Evolutionary conservation across 2,797 vertebrate genomes (phyloP).

Genomic region (Crocidura indochinensis): DNA sequence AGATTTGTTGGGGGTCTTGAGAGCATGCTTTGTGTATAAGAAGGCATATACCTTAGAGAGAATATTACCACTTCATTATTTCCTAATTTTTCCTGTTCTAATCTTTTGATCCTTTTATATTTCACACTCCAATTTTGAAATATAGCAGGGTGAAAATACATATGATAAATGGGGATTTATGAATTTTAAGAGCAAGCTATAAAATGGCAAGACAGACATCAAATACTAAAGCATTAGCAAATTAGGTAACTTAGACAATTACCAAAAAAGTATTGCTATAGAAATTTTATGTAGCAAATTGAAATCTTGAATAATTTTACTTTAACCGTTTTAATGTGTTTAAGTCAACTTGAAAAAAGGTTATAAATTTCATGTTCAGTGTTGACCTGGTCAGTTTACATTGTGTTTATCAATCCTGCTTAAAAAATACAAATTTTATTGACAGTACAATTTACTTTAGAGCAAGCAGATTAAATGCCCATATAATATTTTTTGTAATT

Average conservation of each 20-base stretch:
- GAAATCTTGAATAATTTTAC: constrained; percentile 44
- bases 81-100: constrained; percentile 64
- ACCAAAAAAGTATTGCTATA: constrained; percentile 63
- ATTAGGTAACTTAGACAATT: constrained; percentile 55
- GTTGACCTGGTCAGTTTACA: constrained; percentile 73
- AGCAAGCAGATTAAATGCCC: constrained; percentile 47
- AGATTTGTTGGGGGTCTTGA: constrained; percentile 59
- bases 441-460: background rate
- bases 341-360: constrained; percentile 64
- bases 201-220: constrained; percentile 7
- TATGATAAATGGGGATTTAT: constrained; percentile 38
- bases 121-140: constrained; percentile 53
- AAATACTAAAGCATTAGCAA: constrained; percentile 46
- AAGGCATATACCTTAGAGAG: constrained; percentile 59
- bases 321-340: constrained; percentile 62
- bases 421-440: constrained; percentile 75
- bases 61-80: constrained; percentile 63
- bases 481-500: constrained; percentile 67
- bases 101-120: constrained; percentile 58
- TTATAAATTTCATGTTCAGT: constrained; percentile 59
- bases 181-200: constrained; percentile 56
- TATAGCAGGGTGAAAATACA: constrained; percentile 4
- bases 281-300: constrained; percentile 31
- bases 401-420: constrained; percentile 74
- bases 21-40: constrained; percentile 67